Percentiles rank a stretch among this genome's conserved stretches.
These are phyloP conservation scores for Latrodectus elegans DNA, from an alignment of 2,888 invertebrate genomes.

Conservation along the genomic window DNA sequence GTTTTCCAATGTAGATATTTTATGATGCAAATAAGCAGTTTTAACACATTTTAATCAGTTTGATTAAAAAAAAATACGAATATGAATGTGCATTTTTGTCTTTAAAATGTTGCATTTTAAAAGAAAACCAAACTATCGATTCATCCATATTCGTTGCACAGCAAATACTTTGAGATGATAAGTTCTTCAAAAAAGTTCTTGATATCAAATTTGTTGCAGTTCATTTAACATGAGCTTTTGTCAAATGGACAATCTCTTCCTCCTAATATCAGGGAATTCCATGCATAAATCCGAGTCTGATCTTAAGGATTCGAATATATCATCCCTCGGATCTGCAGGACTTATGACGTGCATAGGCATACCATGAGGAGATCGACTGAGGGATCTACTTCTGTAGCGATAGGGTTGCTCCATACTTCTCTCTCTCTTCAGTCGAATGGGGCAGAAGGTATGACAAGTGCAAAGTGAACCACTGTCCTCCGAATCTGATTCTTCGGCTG, in stretches of 20 bases:
- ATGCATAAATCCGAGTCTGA: slow-evolving; percentile 62
- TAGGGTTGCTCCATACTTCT: slow-evolving; percentile 63
- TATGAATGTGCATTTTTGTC: too few species aligned
- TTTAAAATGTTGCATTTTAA: too few species aligned
- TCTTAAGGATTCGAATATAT: slow-evolving; percentile 58
- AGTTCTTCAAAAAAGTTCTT: neutral
- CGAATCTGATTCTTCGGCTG: slow-evolving; percentile 71
- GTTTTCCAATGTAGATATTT: too few species aligned
- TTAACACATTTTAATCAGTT: too few species aligned
- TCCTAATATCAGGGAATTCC: slow-evolving; percentile 61
- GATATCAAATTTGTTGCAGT: slow-evolving; percentile 55
- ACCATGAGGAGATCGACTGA: slow-evolving; percentile 53
- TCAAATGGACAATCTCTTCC: slow-evolving; percentile 69
- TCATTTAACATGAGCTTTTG: slow-evolving; percentile 62
- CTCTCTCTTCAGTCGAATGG: slow-evolving; percentile 77
- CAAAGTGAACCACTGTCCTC: slow-evolving; percentile 82
- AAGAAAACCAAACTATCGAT: too few species aligned
- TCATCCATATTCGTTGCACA: too few species aligned
- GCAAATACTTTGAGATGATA: too few species aligned
- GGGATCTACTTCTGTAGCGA: slow-evolving; percentile 49
- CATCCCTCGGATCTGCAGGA: slow-evolving; percentile 53
- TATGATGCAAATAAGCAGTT: too few species aligned
- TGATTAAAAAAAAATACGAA: too few species aligned
- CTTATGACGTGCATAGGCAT: slow-evolving; percentile 64
- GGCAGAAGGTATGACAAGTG: slow-evolving; percentile 80